phyloP scores from a whole-genome alignment of 2,113 vertebrate genomes.

The Neolamprologus modestus region DNA sequence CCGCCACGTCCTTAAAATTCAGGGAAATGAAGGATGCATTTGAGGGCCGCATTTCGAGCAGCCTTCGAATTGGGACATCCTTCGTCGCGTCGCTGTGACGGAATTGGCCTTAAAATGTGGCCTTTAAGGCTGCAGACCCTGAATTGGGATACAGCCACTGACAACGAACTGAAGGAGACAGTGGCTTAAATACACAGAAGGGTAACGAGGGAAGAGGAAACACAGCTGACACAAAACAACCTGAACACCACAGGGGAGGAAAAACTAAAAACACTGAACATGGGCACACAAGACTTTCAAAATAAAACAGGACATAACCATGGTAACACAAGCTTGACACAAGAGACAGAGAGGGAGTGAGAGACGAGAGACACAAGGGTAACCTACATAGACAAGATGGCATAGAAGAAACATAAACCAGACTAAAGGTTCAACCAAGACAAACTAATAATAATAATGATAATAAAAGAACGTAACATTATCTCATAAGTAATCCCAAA shows the following conservation, averaged over 20 bases:
- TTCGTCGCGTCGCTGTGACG: rapidly evolving
- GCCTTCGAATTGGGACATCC: rapidly evolving
- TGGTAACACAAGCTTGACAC: background rate
- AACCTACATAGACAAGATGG: background rate
- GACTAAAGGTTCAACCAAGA: background rate
- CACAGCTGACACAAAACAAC: background rate
- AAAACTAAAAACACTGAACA: background rate
- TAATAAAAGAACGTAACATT: rapidly evolving
- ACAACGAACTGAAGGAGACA: background rate
- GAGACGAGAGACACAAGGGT: background rate
- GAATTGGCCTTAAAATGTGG: too few relatives aligned
- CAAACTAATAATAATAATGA: background rate
- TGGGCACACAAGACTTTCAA: background rate
- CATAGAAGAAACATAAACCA: background rate
- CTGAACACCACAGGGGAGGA: background rate
- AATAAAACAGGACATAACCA: background rate
- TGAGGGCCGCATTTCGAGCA: too few relatives aligned
- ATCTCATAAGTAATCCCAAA: background rate
- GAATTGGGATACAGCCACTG: rapidly evolving
- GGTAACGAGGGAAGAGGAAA: background rate
- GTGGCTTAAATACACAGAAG: background rate
- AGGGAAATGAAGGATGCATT: too few relatives aligned
- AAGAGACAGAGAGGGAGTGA: background rate
- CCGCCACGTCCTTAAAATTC: too few relatives aligned
- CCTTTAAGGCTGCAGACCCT: too few relatives aligned